A percentile compares a stretch with the other conserved stretches of the same genome.
These are phyloP conservation scores for Clarias pachynema DNA, from an alignment of 2,797 vertebrate genomes.

Conservation along the genomic window DNA sequence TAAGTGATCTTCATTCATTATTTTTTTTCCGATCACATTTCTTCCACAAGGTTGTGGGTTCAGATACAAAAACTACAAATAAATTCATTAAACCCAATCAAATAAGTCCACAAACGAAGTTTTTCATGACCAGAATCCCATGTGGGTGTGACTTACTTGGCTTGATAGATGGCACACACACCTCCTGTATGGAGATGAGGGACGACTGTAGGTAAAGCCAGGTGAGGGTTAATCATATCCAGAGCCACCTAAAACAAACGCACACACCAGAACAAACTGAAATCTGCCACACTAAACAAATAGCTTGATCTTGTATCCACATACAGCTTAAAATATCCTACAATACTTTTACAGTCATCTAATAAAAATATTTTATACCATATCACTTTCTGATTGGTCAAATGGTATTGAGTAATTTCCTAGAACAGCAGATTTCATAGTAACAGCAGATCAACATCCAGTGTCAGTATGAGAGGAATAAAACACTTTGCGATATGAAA, in stretches of 20 bases:
- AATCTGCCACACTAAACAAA: neutral
- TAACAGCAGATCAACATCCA: neutral
- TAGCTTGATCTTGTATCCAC: neutral
- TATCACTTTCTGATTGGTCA: neutral
- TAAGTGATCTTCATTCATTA: too few relatives aligned
- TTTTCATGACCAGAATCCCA: too few relatives aligned
- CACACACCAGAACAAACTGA: conserved; percentile 26
- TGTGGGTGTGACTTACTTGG: conserved; percentile 80
- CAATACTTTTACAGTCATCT: neutral
- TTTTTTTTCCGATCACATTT: too few relatives aligned
- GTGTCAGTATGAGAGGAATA: neutral
- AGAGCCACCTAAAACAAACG: conserved; percentile 79
- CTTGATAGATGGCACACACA: conserved; percentile 84
- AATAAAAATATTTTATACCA: neutral
- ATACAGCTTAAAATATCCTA: too few relatives aligned
- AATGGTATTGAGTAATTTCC: neutral
- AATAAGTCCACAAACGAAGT: neutral
- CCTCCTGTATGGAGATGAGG: conserved; percentile 83
- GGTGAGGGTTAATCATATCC: conserved; percentile 86
- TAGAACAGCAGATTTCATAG: neutral
- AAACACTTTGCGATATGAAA: neutral
- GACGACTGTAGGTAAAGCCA: conserved; percentile 76
- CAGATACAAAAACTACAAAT: too few relatives aligned
- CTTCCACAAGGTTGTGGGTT: too few relatives aligned
- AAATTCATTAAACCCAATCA: neutral